Evolutionary conservation across 2,888 invertebrate genomes (phyloP), one percentile per base, ranked within the genome.

Genomic region (Ligdia adustata): DNA sequence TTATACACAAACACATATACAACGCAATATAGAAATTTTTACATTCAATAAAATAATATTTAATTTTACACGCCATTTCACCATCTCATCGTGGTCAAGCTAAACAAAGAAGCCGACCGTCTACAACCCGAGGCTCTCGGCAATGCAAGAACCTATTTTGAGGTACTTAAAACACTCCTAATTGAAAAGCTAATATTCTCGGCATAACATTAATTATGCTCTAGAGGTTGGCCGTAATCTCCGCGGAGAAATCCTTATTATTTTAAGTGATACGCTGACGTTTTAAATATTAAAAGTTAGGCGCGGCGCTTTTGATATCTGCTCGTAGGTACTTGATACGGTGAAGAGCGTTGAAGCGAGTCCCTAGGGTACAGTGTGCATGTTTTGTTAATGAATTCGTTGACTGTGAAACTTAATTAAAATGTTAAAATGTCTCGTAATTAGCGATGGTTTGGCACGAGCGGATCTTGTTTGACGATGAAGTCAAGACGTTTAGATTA

Each of bases 121-220:
- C 44, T 35, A 7, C 13, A 31, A 32, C 28, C 41, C 18, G n/a
- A 34, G 16, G 34, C 41, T 38, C 59, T 54, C 60, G 60, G 77
- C 63, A 79, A 80, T 79, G 69, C 62, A 75, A 82, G 76, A 77
- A 66, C 79, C 78, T 55, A 72, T 82, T 80, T 78, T 76, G 72
- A 79, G 79, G 74, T 72, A 81, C 78, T 86, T 85, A 84, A 84
- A 87, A 77, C 79, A 73, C 32, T 37, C 76, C 79, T 87, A 88
- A 87, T 88, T 87, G 86, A 82, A 85, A 86, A 87, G 86, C 86
- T 88, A 87, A 88, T 87, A 86, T 84, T 80, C 84, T 75, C 72
- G 78, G 77, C 75, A 82, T 81, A 81, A 81, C 81, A 82, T 87
- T 87, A 87, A 88, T 87, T 87, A 85, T 82, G 75, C 85, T 76